Evolutionary conservation across 2,797 vertebrate species (phyloP), one percentile per base, ranked within the genome.

Genomic region (Ambastaia sidthimunki): DNA sequence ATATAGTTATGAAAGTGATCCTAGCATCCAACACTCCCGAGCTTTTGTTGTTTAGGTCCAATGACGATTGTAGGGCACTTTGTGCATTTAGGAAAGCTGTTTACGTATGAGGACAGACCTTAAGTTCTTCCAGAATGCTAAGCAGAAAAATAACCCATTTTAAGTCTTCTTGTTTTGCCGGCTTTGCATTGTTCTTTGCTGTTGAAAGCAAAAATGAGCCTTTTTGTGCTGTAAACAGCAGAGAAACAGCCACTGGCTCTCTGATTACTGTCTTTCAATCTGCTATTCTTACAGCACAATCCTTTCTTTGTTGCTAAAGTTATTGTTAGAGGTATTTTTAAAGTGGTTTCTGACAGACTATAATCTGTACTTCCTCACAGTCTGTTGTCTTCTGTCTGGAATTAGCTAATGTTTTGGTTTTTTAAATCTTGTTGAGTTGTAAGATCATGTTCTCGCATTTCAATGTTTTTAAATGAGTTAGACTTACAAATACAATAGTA

Each of bases 31-130:
- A 47, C 21, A 16, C 19, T 76, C 60, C 3, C 41, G 19, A 67
- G 55, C 60, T 82, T 76, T 3, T 57, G 57, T 71, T 73, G 54
- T 66, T 67, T 65, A 34, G 59, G 31, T 65, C 48, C 55, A 81
- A 66, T 37, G 66, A 54, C 23, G 59, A 31, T 25, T 28, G 69
- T 37, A 44, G 18, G 18, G 54, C 47, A 54, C 25, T 69, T 18
- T 72, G 60, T 71, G 41, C 37, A 19, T 79, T 55, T 31, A 23
- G 37, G 13, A 78, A 71, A 31, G 48, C 28, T 16, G 47, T 72
- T 72, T 65, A 37, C 28, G 10, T 23, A 18, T 31, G 13, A 13
- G 21, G 44, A 54, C 19, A 41, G 31, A 59, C 47, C 7, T 4
- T 48, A 69, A 48, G 54, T 31, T 77, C 57, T 65, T 71, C 28